Evolutionary conservation across 2,113 vertebrate genomes (phyloP), one percentile per base, ranked within the genome.

Genomic region (Saccopteryx bilineata): DNA sequence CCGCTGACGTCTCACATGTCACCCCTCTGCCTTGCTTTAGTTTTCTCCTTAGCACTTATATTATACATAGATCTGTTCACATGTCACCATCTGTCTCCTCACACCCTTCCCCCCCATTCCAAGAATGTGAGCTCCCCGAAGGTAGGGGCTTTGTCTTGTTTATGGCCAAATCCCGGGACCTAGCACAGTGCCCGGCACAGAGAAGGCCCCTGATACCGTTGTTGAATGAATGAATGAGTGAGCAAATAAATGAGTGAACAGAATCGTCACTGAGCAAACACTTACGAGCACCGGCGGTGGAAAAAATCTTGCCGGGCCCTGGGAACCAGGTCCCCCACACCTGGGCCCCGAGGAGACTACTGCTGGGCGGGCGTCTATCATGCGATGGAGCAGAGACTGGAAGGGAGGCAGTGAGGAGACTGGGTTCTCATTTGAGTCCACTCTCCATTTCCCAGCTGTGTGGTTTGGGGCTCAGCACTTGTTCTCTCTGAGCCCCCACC

Each of bases 291-390:
- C 23, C 23, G 54, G 26, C 54, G 17, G 31, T 1, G 7, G 72
- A 58, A 63, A 56, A 63, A 74, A 28, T 80, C 33, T 12, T 7
- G n/a, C 50, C 39, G 17, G 33, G 52, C 31, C 23, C 78, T 58
- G 87, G 18, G 63, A 39, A 66, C n/a, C 39, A 72, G 33, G n/a
- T 0, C 28, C 52, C 39, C 56, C 52, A 5, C 23, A 0, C 52
- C 6, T 0, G 2, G 21, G 14, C 58, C 68, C 48, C 7, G 3
- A 26, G 86, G 17, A 61, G 33, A 31, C 9, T 13, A 9, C 3
- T 0, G 0, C 23, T 5, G 9, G 48, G 19, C 56, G 31, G 58
- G 11, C 12, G 50, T 7, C 31, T 23, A 48, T 39, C 39, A 65
- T 18, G 33, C 31, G 23, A 10, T 31, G 50, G 14, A 50, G 10